phyloP scores from a whole-genome alignment of 2,113 vertebrate genomes.

The Coptodon bakossiorum region DNA sequence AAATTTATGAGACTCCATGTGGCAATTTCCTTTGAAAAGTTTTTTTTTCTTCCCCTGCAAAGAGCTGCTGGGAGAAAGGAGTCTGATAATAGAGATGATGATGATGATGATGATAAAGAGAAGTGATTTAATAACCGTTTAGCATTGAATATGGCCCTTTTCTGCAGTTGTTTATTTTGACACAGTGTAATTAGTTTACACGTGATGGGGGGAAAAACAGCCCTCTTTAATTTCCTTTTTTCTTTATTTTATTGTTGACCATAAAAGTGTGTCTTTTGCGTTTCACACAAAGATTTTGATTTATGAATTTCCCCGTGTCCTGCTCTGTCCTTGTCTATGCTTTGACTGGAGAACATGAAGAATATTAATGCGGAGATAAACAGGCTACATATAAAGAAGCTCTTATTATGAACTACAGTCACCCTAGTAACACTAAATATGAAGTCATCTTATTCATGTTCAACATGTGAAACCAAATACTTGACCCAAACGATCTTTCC shows the following conservation, averaged over 20 bases:
- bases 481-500: neutral
- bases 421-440: neutral
- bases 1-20: conserved; percentile 28
- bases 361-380: neutral
- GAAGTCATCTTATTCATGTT: neutral
- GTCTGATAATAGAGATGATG: neutral
- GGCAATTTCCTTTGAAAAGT: conserved; percentile 15
- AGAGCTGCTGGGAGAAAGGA: neutral
- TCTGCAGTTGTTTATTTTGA: neutral
- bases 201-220: neutral
- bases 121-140: neutral
- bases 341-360: neutral
- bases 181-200: neutral
- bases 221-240: neutral
- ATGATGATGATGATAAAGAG: neutral
- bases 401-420: neutral
- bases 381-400: neutral
- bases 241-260: neutral
- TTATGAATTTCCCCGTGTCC: neutral
- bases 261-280: neutral
- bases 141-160: neutral
- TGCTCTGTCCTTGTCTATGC: neutral
- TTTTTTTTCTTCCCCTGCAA: neutral
- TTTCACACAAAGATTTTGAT: neutral
- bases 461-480: neutral